Percentiles rank a stretch among this genome's conserved stretches.
Conservation (phyloP, 2,888 invertebrate species). For the Drosophila sordidula region DNA sequence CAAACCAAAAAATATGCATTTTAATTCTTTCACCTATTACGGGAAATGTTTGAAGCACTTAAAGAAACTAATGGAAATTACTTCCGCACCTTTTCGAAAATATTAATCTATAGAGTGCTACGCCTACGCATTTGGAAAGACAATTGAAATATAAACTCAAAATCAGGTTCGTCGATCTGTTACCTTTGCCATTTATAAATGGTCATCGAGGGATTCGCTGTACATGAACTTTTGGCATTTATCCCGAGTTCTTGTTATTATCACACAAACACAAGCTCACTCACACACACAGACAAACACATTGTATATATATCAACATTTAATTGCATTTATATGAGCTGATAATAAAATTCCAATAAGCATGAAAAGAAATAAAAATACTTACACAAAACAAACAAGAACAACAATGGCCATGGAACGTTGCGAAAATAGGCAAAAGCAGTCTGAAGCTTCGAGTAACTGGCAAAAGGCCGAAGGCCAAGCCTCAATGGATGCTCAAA, state of each 20-base stretch:
- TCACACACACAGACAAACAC: neutral
- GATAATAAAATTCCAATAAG: constrained; percentile 80
- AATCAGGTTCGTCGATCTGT: neutral
- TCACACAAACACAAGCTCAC: neutral
- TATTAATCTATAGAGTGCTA: too few relatives aligned
- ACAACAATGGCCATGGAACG: constrained; percentile 37
- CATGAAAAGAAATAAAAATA: constrained; percentile 75
- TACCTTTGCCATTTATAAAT: neutral
- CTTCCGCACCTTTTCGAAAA: too few relatives aligned
- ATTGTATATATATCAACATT: constrained; percentile 51
- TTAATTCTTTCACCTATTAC: neutral
- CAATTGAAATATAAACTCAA: too few relatives aligned
- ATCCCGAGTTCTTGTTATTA: neutral
- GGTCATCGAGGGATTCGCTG: constrained; percentile 14
- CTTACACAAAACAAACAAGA: constrained; percentile 62
- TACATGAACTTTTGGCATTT: constrained; percentile 38
- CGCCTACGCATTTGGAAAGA: too few relatives aligned
- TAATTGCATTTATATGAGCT: constrained; percentile 79
- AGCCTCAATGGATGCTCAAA: constrained; percentile 36
- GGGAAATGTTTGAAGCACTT: too few relatives aligned
- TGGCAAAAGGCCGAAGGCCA: constrained; percentile 33
- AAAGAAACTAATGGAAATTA: too few relatives aligned
- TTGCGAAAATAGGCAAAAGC: constrained; percentile 35
- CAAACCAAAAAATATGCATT: constrained; percentile 37
- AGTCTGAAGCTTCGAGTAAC: constrained; percentile 34